A percentile compares a stretch with the other conserved stretches of the same genome.
Conservation (phyloP, 2,113 vertebrate species). For the Melanostigma gelatinosum region DNA sequence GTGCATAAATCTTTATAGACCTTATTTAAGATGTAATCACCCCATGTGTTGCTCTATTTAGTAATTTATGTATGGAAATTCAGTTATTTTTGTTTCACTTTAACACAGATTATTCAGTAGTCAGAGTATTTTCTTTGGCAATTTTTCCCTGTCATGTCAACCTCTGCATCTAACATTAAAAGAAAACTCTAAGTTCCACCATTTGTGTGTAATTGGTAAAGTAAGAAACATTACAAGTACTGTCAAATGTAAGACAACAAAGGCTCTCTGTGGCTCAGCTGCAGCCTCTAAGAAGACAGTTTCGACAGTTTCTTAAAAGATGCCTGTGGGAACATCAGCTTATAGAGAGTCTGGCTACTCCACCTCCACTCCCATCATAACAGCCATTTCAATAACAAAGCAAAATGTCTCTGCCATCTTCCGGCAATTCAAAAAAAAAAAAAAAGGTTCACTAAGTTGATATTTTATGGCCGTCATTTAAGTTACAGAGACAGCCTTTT, state of each 20-base stretch:
- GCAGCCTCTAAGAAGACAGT: slow-evolving; percentile 57
- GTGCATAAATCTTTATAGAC: background rate
- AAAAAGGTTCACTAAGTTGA: slow-evolving; percentile 26
- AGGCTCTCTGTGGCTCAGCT: slow-evolving; percentile 35
- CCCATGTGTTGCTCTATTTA: background rate
- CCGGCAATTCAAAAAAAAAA: background rate
- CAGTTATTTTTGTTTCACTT: background rate
- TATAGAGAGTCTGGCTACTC: slow-evolving; percentile 46
- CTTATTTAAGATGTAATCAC: background rate
- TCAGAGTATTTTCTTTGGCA: background rate
- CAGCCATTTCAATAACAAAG: slow-evolving; percentile 62
- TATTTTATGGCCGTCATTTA: slow-evolving; percentile 27
- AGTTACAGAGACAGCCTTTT: slow-evolving; percentile 30
- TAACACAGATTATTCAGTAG: background rate
- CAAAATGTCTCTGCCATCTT: slow-evolving; percentile 34
- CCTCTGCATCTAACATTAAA: slow-evolving; percentile 16
- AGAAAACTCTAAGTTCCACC: background rate
- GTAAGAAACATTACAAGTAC: slow-evolving; percentile 35
- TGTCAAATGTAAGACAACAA: slow-evolving; percentile 62
- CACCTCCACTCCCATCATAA: slow-evolving; percentile 64
- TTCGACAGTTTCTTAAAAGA: slow-evolving; percentile 62
- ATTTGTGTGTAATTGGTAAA: slow-evolving; percentile 47
- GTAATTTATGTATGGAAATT: background rate
- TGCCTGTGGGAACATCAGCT: slow-evolving; percentile 60
- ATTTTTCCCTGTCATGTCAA: background rate